Conservation (phyloP, 2,113 vertebrate genomes). For the Bubo scandiacus region DNA sequence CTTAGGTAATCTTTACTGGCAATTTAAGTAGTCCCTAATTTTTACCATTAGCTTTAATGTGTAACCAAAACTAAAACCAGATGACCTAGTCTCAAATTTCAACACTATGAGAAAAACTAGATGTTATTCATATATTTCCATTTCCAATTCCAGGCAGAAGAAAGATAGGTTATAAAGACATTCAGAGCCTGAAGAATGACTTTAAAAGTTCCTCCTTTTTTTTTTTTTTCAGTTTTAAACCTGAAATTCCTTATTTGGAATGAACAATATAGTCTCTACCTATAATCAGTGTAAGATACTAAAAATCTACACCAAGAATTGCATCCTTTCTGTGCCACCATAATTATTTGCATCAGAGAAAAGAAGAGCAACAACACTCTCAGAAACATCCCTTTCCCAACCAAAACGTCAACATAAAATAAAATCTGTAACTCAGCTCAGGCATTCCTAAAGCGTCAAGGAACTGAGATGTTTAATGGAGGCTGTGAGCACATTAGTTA, state of each 20-base stretch:
- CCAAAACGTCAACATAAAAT: not conserved
- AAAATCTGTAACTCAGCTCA: not conserved
- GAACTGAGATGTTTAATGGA: not conserved
- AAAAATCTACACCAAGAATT: not conserved
- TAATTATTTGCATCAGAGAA: not conserved
- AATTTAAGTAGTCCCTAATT: not conserved
- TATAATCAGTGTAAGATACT: not conserved
- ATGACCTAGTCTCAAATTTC: not conserved
- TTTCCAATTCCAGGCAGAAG: not conserved
- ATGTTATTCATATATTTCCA: not conserved
- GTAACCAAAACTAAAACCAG: not conserved
- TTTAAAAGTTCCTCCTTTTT: not conserved
- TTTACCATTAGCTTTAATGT: not conserved
- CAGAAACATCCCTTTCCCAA: not conserved
- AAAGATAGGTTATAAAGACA: not conserved
- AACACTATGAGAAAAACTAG: not conserved
- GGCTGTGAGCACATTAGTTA: not conserved
- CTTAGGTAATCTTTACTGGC: not conserved
- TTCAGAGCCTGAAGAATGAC: not conserved
- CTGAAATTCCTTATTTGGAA: not conserved
- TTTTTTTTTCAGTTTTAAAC: not conserved
- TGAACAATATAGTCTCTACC: not conserved
- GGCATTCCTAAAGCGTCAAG: not conserved
- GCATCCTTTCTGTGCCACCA: not conserved
- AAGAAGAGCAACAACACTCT: not conserved